Evolutionary conservation across 2,113 vertebrate genomes (phyloP).

Genomic region (Tetrax tetrax): DNA sequence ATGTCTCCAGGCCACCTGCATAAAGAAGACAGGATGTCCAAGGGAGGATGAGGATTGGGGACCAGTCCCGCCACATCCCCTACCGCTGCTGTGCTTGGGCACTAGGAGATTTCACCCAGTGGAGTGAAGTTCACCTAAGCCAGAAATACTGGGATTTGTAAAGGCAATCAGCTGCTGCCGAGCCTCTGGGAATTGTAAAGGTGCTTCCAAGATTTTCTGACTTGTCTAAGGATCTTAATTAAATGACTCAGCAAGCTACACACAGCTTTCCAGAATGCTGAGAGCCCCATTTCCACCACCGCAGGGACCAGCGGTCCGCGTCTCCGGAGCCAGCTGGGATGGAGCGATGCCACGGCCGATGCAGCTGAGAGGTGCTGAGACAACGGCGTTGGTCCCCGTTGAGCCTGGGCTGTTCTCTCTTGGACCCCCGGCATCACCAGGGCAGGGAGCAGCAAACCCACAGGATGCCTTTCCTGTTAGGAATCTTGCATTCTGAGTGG

Average conservation of each 20-base stretch:
- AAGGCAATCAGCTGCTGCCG: background rate
- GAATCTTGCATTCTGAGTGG: background rate
- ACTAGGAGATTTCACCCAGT: background rate
- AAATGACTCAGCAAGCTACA: background rate
- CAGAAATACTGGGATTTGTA: background rate
- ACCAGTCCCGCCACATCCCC: background rate
- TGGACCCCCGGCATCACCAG: background rate
- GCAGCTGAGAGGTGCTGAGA: background rate
- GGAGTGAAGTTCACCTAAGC: background rate
- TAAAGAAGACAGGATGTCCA: background rate
- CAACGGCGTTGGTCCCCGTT: accelerated
- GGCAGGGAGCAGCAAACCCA: background rate
- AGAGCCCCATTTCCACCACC: accelerated
- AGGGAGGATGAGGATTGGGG: background rate
- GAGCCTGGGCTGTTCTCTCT: background rate
- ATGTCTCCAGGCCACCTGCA: background rate
- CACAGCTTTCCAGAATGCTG: accelerated
- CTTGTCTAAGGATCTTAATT: background rate
- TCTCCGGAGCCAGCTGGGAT: background rate
- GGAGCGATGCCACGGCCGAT: background rate
- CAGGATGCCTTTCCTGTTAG: background rate
- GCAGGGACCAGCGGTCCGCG: accelerated
- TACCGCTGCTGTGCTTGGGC: background rate
- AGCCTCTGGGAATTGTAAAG: background rate
- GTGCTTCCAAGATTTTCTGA: background rate